Percentiles rank a stretch among this genome's conserved stretches.
Conservation (phyloP, 2,797 vertebrate genomes). For the Leptoclinus maculatus region DNA sequence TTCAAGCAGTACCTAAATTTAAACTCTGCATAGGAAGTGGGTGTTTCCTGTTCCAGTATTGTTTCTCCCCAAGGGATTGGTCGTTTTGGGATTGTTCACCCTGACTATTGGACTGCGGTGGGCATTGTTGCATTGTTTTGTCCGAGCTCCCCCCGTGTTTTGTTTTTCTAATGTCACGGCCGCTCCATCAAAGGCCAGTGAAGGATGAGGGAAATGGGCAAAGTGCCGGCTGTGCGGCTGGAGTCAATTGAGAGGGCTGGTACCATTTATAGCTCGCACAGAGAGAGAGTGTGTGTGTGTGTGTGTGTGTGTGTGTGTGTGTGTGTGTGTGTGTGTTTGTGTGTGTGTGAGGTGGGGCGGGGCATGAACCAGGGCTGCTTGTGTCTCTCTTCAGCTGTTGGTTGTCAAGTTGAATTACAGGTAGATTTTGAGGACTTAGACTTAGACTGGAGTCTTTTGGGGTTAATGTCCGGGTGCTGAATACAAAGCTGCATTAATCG, state of each 20-base stretch:
- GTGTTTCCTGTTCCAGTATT: conserved; percentile 79
- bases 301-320: not conserved
- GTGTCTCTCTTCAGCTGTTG: not conserved
- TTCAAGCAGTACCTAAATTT: conserved; percentile 67
- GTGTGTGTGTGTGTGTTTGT: not conserved
- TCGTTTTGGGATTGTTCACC: conserved; percentile 68
- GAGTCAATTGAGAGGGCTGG: conserved; percentile 45
- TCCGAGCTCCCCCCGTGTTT: conserved; percentile 40
- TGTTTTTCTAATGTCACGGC: conserved; percentile 49
- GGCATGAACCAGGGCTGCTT: not conserved
- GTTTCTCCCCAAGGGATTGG: conserved; percentile 66
- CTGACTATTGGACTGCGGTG: conserved; percentile 76
- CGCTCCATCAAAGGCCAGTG: conserved; percentile 57
- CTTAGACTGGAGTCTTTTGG: not conserved
- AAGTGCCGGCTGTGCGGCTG: conserved; percentile 29
- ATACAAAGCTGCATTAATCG: not conserved
- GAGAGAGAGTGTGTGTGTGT: not conserved
- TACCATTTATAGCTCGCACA: conserved; percentile 11
- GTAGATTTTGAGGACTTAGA: not conserved
- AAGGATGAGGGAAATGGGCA: conserved; percentile 41
- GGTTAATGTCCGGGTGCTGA: not conserved
- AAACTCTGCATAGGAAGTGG: conserved; percentile 77
- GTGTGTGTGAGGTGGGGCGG: not conserved
- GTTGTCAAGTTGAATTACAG: not conserved
- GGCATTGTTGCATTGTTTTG: conserved; percentile 81